Evolutionary conservation across 53 echinoderm and acorn worm genomes (phyloP), one percentile per base, ranked within the genome.

Genomic region (Echinarachnius parma): DNA sequence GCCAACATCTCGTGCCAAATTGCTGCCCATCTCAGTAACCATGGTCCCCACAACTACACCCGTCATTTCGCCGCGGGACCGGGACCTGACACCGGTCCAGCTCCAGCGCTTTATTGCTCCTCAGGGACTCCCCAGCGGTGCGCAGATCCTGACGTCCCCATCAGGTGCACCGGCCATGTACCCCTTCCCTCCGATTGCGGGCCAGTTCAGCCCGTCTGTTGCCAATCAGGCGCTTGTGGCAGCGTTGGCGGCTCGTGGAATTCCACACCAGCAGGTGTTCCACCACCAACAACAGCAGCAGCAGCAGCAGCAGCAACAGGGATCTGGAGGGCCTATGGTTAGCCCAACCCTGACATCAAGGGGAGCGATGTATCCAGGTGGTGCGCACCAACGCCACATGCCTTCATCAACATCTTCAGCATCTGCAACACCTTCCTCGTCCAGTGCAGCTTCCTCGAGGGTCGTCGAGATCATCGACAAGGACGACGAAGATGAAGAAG

Each of bases 161-260:
- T 42, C 34, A 1, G 39, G 39, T 18, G 26, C 21, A 14, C 16
- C 74, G 3, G 35, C 56, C 21, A 57, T 57, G 57, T 72, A 54
- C 57, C 74, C 74, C 8, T 72, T 72, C 25, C 35, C 55, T 1
- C 74, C 74, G 4, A 72, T 72, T 27, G 55, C 74, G 1, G 74
- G 74, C 16, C 74, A 72, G 74, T 56, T 72, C 44, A 72, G 56
- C 25, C 37, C 42, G 28, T 24, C 74, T 2, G 74, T 72, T 4
- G 74, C 74, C 55, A 72, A 72, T 28, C 74, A 72, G 36, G 74
- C 74, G 15, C 74, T 72, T 10, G 74, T 57, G 24, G 57, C 74
- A 26, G 74, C 74, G 25, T 37, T 72, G 27, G 74, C 74, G 21
- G 74, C 74, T 15, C 55, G 74, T 34, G 74, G 55, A 24, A 34